Conservation (phyloP, 2,113 vertebrate genomes). For the Coptodon rendalli region DNA sequence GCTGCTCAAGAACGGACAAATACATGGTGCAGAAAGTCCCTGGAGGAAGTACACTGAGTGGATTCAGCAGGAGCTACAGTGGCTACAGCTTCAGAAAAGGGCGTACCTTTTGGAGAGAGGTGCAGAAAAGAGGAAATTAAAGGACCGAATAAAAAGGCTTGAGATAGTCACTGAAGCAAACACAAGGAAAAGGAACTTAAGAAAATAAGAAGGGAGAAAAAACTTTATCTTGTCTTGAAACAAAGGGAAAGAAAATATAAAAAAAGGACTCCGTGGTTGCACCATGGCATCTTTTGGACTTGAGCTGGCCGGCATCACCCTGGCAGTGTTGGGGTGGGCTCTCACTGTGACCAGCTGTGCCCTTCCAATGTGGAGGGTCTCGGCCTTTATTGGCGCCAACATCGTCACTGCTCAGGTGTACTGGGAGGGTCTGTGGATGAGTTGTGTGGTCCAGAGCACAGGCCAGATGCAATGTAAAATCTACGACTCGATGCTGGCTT, state of each 20-base stretch:
- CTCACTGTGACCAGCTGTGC: constrained; percentile 79
- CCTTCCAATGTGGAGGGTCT: constrained; percentile 89
- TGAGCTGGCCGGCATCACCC: constrained; percentile 79
- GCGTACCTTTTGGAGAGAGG: background rate
- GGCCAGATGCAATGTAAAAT: constrained; percentile 92
- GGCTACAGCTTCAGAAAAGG: background rate
- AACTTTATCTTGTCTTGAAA: background rate
- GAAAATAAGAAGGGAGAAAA: background rate
- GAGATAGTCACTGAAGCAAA: background rate
- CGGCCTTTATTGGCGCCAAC: constrained; percentile 91
- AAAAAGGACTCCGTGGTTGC: background rate
- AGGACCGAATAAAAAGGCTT: background rate
- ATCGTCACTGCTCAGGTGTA: constrained; percentile 88
- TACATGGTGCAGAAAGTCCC: background rate
- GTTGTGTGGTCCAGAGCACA: constrained; percentile 87
- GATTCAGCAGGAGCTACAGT: background rate
- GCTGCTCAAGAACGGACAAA: background rate
- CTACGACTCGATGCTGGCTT: constrained; percentile 87
- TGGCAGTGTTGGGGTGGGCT: constrained; percentile 83
- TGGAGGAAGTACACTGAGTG: background rate
- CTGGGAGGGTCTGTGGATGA: constrained; percentile 92
- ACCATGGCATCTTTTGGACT: constrained; percentile 79
- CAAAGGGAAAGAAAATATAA: background rate
- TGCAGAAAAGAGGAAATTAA: background rate
- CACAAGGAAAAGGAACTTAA: background rate